phyloP scores from a whole-genome alignment of 2,888 invertebrate species.

The Xestia sexstrigata region DNA sequence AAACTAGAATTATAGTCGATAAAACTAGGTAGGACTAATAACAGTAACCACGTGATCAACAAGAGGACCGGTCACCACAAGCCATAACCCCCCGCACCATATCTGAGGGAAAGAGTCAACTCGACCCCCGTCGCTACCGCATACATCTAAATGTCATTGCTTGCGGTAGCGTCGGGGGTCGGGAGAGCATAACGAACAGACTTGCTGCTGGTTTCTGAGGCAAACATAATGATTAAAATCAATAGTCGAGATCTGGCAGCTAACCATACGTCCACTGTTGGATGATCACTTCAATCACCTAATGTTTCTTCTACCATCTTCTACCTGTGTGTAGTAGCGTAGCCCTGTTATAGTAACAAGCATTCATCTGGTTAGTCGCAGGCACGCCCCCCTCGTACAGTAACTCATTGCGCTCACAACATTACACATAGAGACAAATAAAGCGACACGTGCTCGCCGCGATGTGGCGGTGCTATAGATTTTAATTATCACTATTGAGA shows the following conservation, averaged over 20 bases:
- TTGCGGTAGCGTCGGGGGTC: too few species aligned
- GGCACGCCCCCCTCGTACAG: constrained; percentile 60
- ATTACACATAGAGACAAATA: background rate
- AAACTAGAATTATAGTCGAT: too few species aligned
- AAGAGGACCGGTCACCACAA: too few species aligned
- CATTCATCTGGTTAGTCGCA: constrained; percentile 54
- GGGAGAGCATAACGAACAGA: too few species aligned
- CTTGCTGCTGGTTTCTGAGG: too few species aligned
- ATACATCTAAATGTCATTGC: too few species aligned
- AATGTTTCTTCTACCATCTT: background rate
- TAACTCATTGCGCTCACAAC: constrained; percentile 40
- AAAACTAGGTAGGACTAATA: too few species aligned
- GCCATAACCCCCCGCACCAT: too few species aligned
- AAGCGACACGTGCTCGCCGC: background rate
- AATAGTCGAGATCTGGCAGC: background rate
- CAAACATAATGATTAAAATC: too few species aligned
- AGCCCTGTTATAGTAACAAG: background rate
- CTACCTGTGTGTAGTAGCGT: background rate
- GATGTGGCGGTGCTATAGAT: constrained; percentile 20
- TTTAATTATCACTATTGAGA: constrained; percentile 38
- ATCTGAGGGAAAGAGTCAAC: too few species aligned
- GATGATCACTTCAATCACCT: background rate
- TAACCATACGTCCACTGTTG: background rate
- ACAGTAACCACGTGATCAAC: too few species aligned
- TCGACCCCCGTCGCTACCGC: too few species aligned